Evolutionary conservation across 2,888 invertebrate species (phyloP), one percentile per base, ranked within the genome.

Genomic region (Acronicta leporina): DNA sequence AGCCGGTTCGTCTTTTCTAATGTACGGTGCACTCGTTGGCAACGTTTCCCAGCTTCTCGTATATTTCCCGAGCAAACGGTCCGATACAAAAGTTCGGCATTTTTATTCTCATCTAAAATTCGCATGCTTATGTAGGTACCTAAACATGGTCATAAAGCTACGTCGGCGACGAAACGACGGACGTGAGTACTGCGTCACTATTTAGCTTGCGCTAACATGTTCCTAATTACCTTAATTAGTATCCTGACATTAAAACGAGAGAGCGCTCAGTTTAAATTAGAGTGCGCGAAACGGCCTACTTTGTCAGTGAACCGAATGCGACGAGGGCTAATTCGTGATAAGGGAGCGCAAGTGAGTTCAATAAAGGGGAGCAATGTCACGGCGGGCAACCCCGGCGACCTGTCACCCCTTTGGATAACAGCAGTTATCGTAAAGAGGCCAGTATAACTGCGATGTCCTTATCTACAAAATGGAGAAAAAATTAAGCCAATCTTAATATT

Each of bases 211-310:
- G 81, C 84, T 89, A 88, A 88, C 85, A 87, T 87, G 86, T 87
- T 87, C 88, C 85, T 89, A 90, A 92, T 92, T 92, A 88, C 85
- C 84, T 87, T 91, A 92, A 92, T 92, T 91, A 90, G 90, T 87
- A 86, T 85, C 86, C 88, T 86, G 82, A 81, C 85, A 88, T 90
- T 89, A 90, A 82, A 87, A 82, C 81, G 83, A 84, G 86, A 88
- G 85, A 83, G 83, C 80, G 87, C 78, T 88, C 81, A 82, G 84
- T 92, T 92, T 89, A 89, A 93, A 93, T 90, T 88, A 87, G 87
- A 89, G 84, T 85, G 83, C 87, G 84, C 80, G 80, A 84, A 91
- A 91, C 85, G 85, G 88, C 87, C 89, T 87, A 90, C 86, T 92
- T 89, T 86, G 86, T 83, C 84, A 87, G 89, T 90, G 89, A 89